Evolutionary conservation across 1,140 invertebrate genomes (phyloP).

Genomic region (Pararge aegeria): DNA sequence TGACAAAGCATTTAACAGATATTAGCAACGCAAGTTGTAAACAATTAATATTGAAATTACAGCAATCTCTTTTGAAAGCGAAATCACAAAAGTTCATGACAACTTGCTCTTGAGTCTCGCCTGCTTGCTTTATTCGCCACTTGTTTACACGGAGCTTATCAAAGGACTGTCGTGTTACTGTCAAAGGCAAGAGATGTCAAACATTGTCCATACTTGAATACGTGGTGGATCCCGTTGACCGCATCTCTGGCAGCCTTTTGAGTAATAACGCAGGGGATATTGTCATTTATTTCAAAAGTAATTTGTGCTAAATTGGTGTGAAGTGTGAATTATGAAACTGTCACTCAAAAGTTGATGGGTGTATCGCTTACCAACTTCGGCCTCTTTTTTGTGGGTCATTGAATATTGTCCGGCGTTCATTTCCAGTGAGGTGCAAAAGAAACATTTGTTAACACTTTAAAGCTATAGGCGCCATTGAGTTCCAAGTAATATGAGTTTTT

Average conservation of each 20-base stretch:
- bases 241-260: not conserved
- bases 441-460: conserved; percentile 30
- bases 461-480: conserved; percentile 19
- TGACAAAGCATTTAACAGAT: not conserved
- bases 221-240: conserved; percentile 13
- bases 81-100: not conserved
- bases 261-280: conserved; percentile 14
- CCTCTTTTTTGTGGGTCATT: conserved; percentile 13
- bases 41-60: not conserved
- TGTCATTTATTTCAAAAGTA: not conserved
- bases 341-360: not conserved
- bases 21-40: not conserved
- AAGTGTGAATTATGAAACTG: not conserved
- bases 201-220: conserved; percentile 24
- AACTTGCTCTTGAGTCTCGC: not conserved
- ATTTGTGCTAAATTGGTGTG: conserved; percentile 8
- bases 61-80: not conserved
- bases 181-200: conserved; percentile 29
- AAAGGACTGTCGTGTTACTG: conserved; percentile 38
- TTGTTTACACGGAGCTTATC: conserved; percentile 34
- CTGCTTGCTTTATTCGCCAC: not conserved
- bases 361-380: not conserved
- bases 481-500: not conserved
- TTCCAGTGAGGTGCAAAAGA: conserved; percentile 26
- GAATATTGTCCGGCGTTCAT: conserved; percentile 16